phyloP scores from a whole-genome alignment of 2,113 vertebrate species.

The Heloderma charlesbogerti region DNA sequence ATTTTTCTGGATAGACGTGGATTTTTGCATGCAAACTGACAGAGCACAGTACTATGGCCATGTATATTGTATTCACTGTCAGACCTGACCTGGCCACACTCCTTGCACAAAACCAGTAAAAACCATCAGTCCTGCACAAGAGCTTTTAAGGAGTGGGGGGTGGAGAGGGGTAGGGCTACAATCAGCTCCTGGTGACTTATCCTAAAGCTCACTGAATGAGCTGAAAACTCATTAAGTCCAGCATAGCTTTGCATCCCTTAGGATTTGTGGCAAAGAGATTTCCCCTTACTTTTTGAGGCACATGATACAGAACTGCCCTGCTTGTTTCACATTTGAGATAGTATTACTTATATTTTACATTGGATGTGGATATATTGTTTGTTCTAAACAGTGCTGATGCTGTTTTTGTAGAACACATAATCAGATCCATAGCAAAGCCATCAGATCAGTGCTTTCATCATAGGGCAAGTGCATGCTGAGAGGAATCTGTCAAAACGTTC shows the following conservation, averaged over 20 bases:
- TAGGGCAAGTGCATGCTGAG: neutral
- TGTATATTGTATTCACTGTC: neutral
- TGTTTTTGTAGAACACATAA: neutral
- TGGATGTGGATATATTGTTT: too few species aligned
- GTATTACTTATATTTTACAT: neutral
- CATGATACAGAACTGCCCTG: neutral
- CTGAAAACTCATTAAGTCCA: neutral
- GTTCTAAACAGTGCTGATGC: neutral
- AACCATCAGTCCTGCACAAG: too few species aligned
- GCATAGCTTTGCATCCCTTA: too few species aligned
- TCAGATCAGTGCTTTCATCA: neutral
- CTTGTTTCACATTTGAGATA: neutral
- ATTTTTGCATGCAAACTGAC: neutral
- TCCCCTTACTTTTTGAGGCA: neutral
- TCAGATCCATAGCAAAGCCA: neutral
- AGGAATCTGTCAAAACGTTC: neutral
- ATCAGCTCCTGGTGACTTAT: neutral
- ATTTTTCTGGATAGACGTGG: neutral
- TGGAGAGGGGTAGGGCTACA: neutral
- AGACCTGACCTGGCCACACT: neutral
- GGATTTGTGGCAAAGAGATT: neutral
- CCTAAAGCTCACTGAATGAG: neutral
- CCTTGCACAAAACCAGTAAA: neutral
- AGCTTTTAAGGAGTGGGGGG: neutral
- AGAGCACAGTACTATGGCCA: neutral